Percentiles rank a stretch among this genome's conserved stretches.
These are phyloP conservation scores for Minunthozetes semirufus DNA, from an alignment of 2,888 invertebrate genomes.

Conservation along the genomic window DNA sequence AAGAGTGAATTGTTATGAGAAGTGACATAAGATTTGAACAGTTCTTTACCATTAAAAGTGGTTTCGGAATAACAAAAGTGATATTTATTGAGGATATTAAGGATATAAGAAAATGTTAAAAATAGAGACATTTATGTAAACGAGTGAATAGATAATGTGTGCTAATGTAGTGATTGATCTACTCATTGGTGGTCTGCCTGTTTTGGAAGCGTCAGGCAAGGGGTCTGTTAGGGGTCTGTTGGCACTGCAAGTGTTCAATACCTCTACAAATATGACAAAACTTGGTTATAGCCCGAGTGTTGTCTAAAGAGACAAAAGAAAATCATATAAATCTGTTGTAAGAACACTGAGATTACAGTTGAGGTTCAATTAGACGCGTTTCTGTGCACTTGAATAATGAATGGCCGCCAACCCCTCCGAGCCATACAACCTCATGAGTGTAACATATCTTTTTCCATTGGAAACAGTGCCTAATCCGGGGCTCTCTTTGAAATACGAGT, in stretches of 20 bases:
- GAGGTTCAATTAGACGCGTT: slow-evolving; percentile 20
- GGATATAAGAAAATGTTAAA: no score
- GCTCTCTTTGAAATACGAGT: no score
- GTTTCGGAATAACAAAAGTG: no score
- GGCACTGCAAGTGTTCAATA: not conserved
- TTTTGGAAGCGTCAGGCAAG: not conserved
- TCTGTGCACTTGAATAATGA: slow-evolving; percentile 25
- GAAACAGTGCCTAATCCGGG: not conserved
- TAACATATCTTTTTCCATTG: slow-evolving; percentile 29
- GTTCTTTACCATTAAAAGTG: no score
- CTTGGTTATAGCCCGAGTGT: not conserved
- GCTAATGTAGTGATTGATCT: no score
- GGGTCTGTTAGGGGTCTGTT: not conserved
- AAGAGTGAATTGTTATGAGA: no score
- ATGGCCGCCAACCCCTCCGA: slow-evolving; percentile 6
- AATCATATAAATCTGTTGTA: slow-evolving; percentile 5
- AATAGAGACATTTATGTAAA: no score
- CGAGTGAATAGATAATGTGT: no score
- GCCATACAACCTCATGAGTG: not conserved
- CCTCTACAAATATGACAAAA: slow-evolving; percentile 13
- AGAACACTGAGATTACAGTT: slow-evolving; percentile 11
- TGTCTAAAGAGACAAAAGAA: slow-evolving; percentile 20
- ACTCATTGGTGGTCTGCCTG: not conserved
- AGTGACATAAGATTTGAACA: no score
- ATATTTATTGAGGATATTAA: no score